phyloP scores from a whole-genome alignment of 2,113 vertebrate genomes.

The Nycticebus coucang region DNA sequence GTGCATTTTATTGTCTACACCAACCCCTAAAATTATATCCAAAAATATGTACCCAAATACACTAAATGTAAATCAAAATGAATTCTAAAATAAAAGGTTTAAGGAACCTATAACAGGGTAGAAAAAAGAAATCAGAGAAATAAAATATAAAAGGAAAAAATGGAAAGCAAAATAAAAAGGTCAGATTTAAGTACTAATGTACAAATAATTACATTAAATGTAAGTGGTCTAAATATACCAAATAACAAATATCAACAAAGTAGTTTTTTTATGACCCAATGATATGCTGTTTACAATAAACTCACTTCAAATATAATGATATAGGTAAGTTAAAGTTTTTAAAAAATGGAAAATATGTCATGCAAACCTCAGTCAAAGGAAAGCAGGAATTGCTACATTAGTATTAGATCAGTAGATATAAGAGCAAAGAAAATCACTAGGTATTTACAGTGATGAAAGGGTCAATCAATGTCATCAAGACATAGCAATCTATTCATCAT shows the following conservation, averaged over 20 bases:
- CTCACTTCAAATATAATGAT: not conserved
- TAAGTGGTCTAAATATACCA: slow-evolving; percentile 24
- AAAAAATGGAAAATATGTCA: not conserved
- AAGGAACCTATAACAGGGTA: not conserved
- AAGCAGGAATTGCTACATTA: not conserved
- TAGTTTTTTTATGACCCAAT: not conserved
- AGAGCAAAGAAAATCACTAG: not conserved
- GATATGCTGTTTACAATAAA: not conserved
- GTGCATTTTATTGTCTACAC: too few relatives aligned
- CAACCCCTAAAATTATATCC: not conserved
- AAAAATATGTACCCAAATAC: not conserved
- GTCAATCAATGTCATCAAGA: not conserved
- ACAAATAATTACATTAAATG: slow-evolving; percentile 17
- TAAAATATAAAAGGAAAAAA: not conserved
- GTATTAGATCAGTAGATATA: not conserved
- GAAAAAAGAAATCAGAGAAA: not conserved
- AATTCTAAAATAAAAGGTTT: slow-evolving; percentile 35
- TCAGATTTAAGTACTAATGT: not conserved
- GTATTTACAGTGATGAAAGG: not conserved
- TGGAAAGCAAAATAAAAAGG: slow-evolving; percentile 47
- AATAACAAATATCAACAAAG: not conserved
- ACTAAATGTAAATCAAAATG: not conserved
- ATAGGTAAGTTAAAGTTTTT: not conserved
- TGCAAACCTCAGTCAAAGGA: not conserved
- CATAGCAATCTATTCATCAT: not conserved